Conservation (phyloP, 2,113 vertebrate genomes). For the Mustela lutreola region DNA sequence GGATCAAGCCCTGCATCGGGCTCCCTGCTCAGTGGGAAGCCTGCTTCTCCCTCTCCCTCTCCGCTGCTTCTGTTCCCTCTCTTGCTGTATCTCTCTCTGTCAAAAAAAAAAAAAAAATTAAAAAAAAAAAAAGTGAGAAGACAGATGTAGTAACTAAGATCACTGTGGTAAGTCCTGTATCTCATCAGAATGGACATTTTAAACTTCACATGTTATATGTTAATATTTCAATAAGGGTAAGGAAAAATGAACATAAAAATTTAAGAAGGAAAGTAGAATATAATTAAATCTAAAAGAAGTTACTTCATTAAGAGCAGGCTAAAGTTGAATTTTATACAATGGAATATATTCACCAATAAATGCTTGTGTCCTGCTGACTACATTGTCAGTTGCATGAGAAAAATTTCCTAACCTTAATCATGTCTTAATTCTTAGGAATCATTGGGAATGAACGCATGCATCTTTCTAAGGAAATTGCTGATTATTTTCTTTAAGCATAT, state of each 20-base stretch:
- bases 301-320: conserved; percentile 68
- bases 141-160: background rate
- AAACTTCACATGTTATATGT: background rate
- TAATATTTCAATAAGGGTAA: background rate
- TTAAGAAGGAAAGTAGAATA: conserved; percentile 61
- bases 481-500: background rate
- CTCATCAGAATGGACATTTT: background rate
- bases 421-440: conserved; percentile 62
- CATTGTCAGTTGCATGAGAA: conserved; percentile 80
- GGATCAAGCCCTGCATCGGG: too few relatives aligned
- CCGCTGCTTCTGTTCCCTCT: too few relatives aligned
- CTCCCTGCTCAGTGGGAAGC: too few relatives aligned
- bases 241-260: conserved; percentile 36
- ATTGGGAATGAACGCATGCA: background rate
- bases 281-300: conserved; percentile 35
- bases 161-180: background rate
- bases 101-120: too few relatives aligned
- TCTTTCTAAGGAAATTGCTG: background rate
- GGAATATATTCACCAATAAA: conserved; percentile 70
- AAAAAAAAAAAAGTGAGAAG: background rate
- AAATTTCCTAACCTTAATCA: conserved; percentile 58
- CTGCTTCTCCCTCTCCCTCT: too few relatives aligned
- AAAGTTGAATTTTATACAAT: conserved; percentile 4
- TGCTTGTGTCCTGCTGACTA: conserved; percentile 63
- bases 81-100: too few relatives aligned